A percentile compares a stretch with the other conserved stretches of the same genome.
These are phyloP conservation scores for Lerema accius DNA, from an alignment of 1,140 invertebrate genomes.

Conservation along the genomic window DNA sequence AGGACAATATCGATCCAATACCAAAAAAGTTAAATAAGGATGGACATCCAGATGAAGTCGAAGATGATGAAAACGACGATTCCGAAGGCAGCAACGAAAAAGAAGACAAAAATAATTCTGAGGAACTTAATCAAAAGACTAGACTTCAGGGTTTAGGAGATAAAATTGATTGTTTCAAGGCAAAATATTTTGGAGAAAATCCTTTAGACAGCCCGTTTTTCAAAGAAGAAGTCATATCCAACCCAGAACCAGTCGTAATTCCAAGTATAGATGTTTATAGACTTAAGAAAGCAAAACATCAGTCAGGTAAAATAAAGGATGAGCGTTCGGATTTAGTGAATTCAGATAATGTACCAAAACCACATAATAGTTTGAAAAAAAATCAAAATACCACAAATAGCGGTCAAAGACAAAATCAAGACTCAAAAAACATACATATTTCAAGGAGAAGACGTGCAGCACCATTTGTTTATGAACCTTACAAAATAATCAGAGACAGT, in stretches of 20 bases:
- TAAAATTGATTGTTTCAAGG: conserved; percentile 89
- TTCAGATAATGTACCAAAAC: not conserved
- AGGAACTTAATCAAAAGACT: conserved; percentile 57
- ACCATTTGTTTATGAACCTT: conserved; percentile 77
- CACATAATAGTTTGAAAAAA: not conserved
- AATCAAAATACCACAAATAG: conserved; percentile 5
- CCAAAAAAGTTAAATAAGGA: conserved; percentile 81
- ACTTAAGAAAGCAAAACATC: conserved; percentile 35
- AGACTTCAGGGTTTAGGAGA: conserved; percentile 84
- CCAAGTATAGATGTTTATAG: conserved; percentile 46
- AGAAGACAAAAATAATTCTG: conserved; percentile 47
- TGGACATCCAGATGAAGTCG: conserved; percentile 56
- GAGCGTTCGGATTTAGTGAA: no score
- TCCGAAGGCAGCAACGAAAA: conserved; percentile 43
- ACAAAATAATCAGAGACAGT: conserved; percentile 76
- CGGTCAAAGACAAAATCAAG: conserved; percentile 39
- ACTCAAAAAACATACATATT: conserved; percentile 37
- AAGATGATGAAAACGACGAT: conserved; percentile 42
- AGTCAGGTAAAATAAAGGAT: conserved; percentile 2
- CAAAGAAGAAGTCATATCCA: conserved; percentile 81
- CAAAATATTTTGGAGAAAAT: conserved; percentile 88
- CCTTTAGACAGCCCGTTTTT: conserved; percentile 90
- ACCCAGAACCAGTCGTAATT: conserved; percentile 61
- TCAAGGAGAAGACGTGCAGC: conserved; percentile 61
- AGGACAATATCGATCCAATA: conserved; percentile 78